These are phyloP conservation scores for Colius striatus DNA, from an alignment of 2,113 vertebrate genomes.

Conservation along the genomic window DNA sequence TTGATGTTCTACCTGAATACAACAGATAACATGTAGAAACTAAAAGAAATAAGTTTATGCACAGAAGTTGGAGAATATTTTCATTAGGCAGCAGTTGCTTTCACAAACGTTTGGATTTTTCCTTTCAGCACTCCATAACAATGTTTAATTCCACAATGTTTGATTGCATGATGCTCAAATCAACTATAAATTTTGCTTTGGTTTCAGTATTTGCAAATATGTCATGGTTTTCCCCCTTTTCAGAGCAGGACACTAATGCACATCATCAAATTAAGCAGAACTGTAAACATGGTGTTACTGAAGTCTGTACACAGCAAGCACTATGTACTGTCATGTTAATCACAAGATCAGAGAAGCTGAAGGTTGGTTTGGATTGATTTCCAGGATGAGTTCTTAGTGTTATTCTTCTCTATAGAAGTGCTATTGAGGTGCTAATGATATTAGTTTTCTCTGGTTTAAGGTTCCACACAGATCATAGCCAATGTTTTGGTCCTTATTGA, in stretches of 20 bases:
- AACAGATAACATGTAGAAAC: neutral
- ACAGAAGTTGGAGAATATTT: neutral
- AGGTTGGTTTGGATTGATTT: neutral
- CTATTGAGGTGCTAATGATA: neutral
- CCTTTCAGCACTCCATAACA: neutral
- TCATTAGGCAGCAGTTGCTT: neutral
- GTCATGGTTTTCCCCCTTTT: neutral
- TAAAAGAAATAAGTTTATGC: neutral
- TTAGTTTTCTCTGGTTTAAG: neutral
- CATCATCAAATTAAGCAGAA: fast-evolving
- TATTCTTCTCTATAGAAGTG: neutral
- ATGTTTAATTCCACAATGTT: neutral
- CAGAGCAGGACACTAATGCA: neutral
- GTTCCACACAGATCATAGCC: neutral
- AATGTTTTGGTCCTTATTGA: neutral
- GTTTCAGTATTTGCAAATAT: neutral
- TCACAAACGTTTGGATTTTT: fast-evolving
- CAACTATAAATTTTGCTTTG: neutral
- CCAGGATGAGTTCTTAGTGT: neutral
- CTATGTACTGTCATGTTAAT: neutral
- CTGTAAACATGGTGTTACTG: neutral
- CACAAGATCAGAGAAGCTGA: neutral
- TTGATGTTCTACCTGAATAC: neutral
- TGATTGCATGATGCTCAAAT: neutral
- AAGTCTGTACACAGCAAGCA: neutral